These are phyloP conservation scores for Zaprionus ghesquierei DNA, from an alignment of 1,140 invertebrate genomes.

Conservation along the genomic window DNA sequence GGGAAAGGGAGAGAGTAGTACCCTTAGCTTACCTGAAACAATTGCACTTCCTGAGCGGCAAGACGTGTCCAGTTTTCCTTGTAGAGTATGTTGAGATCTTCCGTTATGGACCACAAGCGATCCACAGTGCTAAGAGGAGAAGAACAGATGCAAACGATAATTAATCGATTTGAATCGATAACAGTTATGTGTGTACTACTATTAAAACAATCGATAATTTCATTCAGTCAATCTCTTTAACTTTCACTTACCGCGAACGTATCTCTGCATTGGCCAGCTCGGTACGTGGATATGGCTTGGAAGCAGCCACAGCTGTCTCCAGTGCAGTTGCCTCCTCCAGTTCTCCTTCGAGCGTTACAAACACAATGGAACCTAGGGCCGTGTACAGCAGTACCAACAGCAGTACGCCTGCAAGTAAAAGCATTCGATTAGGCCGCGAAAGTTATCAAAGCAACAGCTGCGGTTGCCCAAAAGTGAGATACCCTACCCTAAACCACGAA, in stretches of 20 bases:
- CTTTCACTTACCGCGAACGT: constrained; percentile 82
- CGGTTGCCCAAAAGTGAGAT: too few species aligned
- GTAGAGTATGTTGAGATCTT: constrained; percentile 96
- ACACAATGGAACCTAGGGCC: constrained; percentile 94
- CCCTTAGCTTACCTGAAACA: constrained; percentile 88
- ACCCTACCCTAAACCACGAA: too few species aligned
- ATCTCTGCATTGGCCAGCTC: constrained; percentile 82
- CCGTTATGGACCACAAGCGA: constrained; percentile 95
- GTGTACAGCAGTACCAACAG: constrained; percentile 94
- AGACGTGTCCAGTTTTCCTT: constrained; percentile 96
- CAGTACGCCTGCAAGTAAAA: constrained; percentile 92
- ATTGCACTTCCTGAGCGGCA: constrained; percentile 91
- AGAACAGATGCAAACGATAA: background rate
- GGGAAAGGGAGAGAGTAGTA: background rate
- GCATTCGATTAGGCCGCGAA: too few species aligned
- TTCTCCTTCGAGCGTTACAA: constrained; percentile 92
- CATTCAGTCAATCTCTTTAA: too few species aligned
- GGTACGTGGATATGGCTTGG: constrained; percentile 85
- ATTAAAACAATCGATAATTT: too few species aligned
- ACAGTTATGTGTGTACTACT: too few species aligned
- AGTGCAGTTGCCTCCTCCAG: constrained; percentile 69
- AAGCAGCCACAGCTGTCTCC: constrained; percentile 85
- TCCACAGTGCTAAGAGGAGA: constrained; percentile 86
- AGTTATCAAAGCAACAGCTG: too few species aligned
- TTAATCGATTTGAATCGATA: background rate